Conservation (phyloP, 92 coral and sea anemone genomes). For the Montipora capitata region DNA sequence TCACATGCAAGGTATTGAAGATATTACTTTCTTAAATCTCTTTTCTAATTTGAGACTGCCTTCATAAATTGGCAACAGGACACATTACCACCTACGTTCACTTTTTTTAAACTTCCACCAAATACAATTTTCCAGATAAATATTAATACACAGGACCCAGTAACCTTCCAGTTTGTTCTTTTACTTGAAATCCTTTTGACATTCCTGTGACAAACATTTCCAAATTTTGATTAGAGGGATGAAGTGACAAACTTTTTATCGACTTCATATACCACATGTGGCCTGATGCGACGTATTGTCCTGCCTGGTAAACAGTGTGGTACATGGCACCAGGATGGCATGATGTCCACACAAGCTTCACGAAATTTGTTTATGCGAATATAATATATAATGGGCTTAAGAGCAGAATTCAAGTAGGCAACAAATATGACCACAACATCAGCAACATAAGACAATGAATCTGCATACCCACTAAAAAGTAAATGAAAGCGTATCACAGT, state of each 20-base stretch:
- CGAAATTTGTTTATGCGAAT: constrained; percentile 93
- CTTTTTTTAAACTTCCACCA: too few species aligned
- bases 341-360: constrained; percentile 94
- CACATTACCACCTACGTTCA: too few species aligned
- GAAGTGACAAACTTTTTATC: constrained; percentile 86
- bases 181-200: not conserved
- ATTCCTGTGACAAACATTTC: too few species aligned
- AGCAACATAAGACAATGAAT: constrained; percentile 58
- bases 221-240: constrained; percentile 51
- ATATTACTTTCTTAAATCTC: too few species aligned
- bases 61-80: too few species aligned
- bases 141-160: too few species aligned
- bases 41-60: too few species aligned
- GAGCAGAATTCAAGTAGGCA: constrained; percentile 89
- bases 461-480: constrained; percentile 68
- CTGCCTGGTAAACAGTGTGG: constrained; percentile 96
- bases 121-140: too few species aligned
- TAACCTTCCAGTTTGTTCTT: too few species aligned
- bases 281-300: constrained; percentile 95
- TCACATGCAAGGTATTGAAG: too few species aligned
- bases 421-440: constrained; percentile 82
- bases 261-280: constrained; percentile 94
- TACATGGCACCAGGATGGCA: constrained; percentile 95
- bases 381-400: constrained; percentile 96
- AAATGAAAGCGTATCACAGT: constrained; percentile 74